Conservation (phyloP, 1,140 invertebrate genomes). For the Gryllus bimaculatus region DNA sequence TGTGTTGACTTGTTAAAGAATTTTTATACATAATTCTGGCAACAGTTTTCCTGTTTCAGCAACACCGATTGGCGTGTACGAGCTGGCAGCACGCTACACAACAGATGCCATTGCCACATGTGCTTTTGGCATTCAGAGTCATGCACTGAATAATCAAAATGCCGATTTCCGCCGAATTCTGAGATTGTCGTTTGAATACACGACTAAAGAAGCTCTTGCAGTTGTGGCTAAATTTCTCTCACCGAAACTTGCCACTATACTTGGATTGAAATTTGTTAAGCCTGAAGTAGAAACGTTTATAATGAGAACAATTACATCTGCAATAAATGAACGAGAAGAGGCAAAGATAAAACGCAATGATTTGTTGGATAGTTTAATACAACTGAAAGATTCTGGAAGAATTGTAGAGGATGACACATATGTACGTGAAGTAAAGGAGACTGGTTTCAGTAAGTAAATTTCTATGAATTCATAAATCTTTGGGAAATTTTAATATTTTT, state of each 20-base stretch:
- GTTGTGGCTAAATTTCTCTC: not conserved
- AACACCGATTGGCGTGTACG: not conserved
- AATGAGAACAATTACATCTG: not conserved
- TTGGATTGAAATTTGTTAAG: not conserved
- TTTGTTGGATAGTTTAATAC: not conserved
- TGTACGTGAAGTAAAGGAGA: too few relatives aligned
- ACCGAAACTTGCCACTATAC: not conserved
- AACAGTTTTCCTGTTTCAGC: too few relatives aligned
- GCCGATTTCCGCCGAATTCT: slow-evolving; percentile 41
- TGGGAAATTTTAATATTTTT: too few relatives aligned
- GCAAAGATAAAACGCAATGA: not conserved
- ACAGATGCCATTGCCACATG: slow-evolving; percentile 47
- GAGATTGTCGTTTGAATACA: slow-evolving; percentile 27
- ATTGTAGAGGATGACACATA: not conserved
- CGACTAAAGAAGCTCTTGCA: not conserved
- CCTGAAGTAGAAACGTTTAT: not conserved
- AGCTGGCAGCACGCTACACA: slow-evolving; percentile 34
- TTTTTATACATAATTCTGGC: too few relatives aligned
- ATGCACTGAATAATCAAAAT: slow-evolving; percentile 37
- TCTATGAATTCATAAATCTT: too few relatives aligned
- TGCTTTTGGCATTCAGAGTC: slow-evolving; percentile 45
- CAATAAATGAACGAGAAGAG: not conserved
- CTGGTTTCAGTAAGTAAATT: too few relatives aligned
- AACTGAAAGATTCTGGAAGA: not conserved
- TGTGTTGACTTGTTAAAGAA: too few relatives aligned